A percentile compares a stretch with the other conserved stretches of the same genome.
phyloP scores from a whole-genome alignment of 2,113 vertebrate genomes.

The Pipra filicauda region DNA sequence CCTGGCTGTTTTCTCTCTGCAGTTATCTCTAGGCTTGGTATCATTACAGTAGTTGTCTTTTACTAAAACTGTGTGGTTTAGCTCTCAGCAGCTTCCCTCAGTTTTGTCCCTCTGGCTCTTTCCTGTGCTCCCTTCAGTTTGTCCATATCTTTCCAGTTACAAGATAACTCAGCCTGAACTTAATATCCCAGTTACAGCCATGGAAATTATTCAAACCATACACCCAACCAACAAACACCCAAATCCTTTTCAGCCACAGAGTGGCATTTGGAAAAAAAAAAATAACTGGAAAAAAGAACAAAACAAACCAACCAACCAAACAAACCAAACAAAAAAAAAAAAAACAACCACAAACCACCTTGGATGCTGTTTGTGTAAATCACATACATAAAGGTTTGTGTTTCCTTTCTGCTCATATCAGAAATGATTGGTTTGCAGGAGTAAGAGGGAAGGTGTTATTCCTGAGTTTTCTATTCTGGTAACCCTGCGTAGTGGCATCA shows the following conservation, averaged over 20 bases:
- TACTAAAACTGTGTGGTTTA: neutral
- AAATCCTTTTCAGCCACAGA: neutral
- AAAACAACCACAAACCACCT: neutral
- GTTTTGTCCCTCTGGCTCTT: neutral
- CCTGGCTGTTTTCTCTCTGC: neutral
- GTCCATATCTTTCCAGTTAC: neutral
- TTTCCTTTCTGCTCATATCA: neutral
- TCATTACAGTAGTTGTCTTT: neutral
- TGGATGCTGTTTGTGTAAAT: neutral
- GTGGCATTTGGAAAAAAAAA: neutral
- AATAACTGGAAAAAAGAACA: neutral
- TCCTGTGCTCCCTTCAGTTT: neutral
- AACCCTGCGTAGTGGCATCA: neutral
- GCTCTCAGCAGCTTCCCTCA: neutral
- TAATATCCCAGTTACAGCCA: neutral
- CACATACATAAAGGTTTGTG: neutral
- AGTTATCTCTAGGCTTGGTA: neutral
- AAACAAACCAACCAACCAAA: neutral
- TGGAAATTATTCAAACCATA: neutral
- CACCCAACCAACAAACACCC: neutral
- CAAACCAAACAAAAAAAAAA: neutral
- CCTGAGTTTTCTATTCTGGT: neutral
- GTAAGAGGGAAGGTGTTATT: neutral
- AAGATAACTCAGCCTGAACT: neutral
- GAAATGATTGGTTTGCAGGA: accelerated